Conservation (phyloP, 2,797 vertebrate species). For the Euthynnus affinis region DNA sequence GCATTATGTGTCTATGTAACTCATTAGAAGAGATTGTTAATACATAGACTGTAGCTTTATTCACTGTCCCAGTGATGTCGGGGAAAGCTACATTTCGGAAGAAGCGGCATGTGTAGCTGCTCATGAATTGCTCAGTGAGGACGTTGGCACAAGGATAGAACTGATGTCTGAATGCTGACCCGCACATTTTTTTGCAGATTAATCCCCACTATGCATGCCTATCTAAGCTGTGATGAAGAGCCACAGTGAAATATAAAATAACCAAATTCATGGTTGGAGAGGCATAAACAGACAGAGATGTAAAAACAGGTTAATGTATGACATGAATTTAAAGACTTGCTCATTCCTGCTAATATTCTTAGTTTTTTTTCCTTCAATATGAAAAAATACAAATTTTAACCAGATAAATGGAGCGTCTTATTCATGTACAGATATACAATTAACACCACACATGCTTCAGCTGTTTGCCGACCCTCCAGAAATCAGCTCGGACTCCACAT, state of each 20-base stretch:
- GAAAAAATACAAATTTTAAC: no score
- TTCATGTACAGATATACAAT: no score
- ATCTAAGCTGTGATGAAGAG: background rate
- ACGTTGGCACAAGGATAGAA: background rate
- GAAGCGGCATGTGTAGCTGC: background rate
- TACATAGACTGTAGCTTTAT: no score
- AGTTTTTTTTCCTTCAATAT: background rate
- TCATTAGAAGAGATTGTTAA: background rate
- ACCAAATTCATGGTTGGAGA: background rate
- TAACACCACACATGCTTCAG: no score
- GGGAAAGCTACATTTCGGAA: background rate
- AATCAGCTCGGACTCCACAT: no score
- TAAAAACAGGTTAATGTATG: background rate
- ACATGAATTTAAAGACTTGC: background rate
- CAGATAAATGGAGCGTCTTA: no score
- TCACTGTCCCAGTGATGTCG: no score
- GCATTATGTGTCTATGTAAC: background rate
- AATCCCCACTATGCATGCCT: background rate
- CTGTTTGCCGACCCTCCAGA: no score
- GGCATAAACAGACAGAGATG: background rate
- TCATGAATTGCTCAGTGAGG: background rate
- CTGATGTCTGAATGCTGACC: background rate
- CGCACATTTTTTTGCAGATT: slow-evolving; percentile 1
- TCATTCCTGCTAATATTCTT: background rate
- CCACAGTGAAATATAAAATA: background rate